Conservation (phyloP, 2,888 invertebrate genomes). For the Digitonthophagus gazella region DNA sequence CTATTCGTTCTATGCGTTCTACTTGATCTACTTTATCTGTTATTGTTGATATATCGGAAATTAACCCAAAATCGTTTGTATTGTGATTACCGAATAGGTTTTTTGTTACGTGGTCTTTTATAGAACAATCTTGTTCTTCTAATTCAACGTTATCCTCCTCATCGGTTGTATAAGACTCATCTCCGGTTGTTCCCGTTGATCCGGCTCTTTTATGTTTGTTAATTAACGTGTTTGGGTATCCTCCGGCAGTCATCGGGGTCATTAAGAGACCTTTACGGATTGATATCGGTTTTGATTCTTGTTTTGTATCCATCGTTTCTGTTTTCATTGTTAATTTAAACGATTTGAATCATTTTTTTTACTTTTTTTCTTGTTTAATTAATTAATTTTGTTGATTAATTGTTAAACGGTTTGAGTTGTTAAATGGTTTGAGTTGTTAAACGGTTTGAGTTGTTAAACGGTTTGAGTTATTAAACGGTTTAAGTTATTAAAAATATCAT, state of each 20-base stretch:
- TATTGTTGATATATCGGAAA: slow-evolving; percentile 46
- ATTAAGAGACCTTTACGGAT: slow-evolving; percentile 39
- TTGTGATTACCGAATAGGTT: slow-evolving; percentile 46
- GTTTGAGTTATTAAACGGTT: too few relatives aligned
- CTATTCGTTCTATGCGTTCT: slow-evolving; percentile 29
- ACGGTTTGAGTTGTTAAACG: too few relatives aligned
- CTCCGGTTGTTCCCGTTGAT: slow-evolving; percentile 57
- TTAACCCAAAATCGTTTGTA: slow-evolving; percentile 41
- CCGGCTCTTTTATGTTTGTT: slow-evolving; percentile 43
- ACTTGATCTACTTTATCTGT: slow-evolving; percentile 41
- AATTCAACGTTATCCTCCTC: slow-evolving; percentile 52
- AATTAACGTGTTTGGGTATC: slow-evolving; percentile 28
- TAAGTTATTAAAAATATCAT: too few relatives aligned
- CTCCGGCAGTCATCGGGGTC: slow-evolving; percentile 38
- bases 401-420: too few relatives aligned
- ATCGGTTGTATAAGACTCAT: slow-evolving; percentile 55
- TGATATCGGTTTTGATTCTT: slow-evolving; percentile 32
- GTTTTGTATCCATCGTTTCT: slow-evolving; percentile 27
- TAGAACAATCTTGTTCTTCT: slow-evolving; percentile 53
- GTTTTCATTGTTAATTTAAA: slow-evolving; percentile 31
- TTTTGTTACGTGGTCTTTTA: slow-evolving; percentile 50
- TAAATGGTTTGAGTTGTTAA: too few relatives aligned
- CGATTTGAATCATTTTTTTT: too few relatives aligned
- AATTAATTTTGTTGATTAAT: too few relatives aligned
- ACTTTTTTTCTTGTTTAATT: too few relatives aligned